Base-by-base conservation (phyloP, 2,888 invertebrate species). In the Drosophila phalerata region DNA sequence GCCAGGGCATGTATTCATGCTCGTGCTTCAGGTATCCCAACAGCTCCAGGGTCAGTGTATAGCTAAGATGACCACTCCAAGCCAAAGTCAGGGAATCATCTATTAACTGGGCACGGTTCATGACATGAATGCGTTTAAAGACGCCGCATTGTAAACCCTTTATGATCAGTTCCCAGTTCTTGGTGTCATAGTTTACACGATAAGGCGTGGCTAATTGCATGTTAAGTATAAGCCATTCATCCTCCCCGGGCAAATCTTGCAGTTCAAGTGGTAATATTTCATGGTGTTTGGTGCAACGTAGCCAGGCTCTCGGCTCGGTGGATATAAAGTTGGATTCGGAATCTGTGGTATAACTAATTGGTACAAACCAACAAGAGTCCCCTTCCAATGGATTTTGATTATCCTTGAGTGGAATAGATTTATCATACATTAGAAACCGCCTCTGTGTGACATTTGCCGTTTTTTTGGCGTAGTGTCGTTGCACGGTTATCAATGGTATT, bases 41-140 rank as follows among this genome's bases (percentile, higher is more conserved):
- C 5, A 94, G 81, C 6, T 93, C 92, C 58, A 97, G 93, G 0
- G 95, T 94, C 1, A 94, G 93, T 1, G 93, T 92, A 81, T 97
- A 97, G 63, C 94, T 93, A 3, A 96, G 91, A 55, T 94, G 92
- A 38, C 94, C 95, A 43, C 94, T 92, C 94, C 94, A 94, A n/a
- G 96, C 96, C 53, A 91, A 63, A 10, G 95, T 95, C 73, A 96
- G 94, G 1, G 95, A 94, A 91, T 98, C 98, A 56, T 96, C 95
- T 43, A 98, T 93, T 22, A 98, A 92, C 85, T 97, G 96, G 0
- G 97, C 97, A 42, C 97, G 93, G 82, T 96, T 97, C 61, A 96
- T 92, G 1, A 93, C 92, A n/a, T 96, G 94, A 56, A 98, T 94
- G 9, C 85, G 87, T 0, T 88, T 53, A 73, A 92, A 94, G 4